phyloP scores from a whole-genome alignment of 2,888 invertebrate genomes.

The Ochropleura leucogaster region DNA sequence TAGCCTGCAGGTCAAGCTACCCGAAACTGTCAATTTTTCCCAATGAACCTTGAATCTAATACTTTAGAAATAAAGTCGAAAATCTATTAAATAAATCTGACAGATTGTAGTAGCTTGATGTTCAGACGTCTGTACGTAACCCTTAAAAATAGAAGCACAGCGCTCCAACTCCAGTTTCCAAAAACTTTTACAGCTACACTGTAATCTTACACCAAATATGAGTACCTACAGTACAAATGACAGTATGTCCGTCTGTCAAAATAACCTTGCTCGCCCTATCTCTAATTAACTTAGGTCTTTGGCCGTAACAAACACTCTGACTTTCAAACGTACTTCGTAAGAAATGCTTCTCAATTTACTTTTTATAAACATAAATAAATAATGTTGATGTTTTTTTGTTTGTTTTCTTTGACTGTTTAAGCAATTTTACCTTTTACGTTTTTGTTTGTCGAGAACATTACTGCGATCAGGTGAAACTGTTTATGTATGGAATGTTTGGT shows the following conservation, averaged over 20 bases:
- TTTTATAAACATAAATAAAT: conserved; percentile 72
- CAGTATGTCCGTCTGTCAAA: conserved; percentile 53
- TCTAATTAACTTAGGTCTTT: conserved; percentile 83
- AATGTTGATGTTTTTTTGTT: conserved; percentile 51
- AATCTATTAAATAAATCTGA: too few species aligned
- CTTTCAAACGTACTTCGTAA: conserved; percentile 86
- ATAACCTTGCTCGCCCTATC: conserved; percentile 83
- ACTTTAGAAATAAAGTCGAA: too few species aligned
- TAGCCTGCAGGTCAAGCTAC: too few species aligned
- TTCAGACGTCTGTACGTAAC: too few species aligned
- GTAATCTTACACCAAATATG: conserved; percentile 32
- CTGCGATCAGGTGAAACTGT: conserved; percentile 44
- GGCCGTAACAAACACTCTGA: conserved; percentile 81
- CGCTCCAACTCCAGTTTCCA: not conserved
- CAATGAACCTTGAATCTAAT: too few species aligned
- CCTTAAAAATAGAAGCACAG: too few species aligned
- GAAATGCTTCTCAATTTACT: conserved; percentile 84
- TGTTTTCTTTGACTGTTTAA: conserved; percentile 49
- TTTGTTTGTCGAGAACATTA: conserved; percentile 56
- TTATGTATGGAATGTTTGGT: conserved; percentile 32
- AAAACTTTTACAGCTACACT: not conserved
- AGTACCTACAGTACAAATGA: conserved; percentile 20
- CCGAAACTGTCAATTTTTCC: too few species aligned
- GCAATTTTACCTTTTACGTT: conserved; percentile 60
- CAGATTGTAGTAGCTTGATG: too few species aligned